Base-by-base conservation (phyloP, 2,797 vertebrate genomes). In the Rhynchotus rufescens region DNA sequence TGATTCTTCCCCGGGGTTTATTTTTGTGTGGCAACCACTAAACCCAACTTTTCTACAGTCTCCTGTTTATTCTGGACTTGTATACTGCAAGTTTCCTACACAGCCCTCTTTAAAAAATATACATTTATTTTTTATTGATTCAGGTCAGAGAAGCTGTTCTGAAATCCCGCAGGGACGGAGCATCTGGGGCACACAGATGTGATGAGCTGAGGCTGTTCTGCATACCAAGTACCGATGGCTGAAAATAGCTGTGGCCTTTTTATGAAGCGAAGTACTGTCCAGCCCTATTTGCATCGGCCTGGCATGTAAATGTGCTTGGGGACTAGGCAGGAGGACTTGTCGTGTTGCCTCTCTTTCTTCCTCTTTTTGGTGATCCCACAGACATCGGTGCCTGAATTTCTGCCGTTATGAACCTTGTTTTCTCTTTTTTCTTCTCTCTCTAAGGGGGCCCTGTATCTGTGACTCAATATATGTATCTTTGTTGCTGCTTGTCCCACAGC, bases 231-330 rank as follows among this genome's bases (percentile, higher is more conserved):
- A 49, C 76, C 84, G 42, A 81, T 94, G 72, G 49, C 56, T 91
- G 88, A 89, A 81, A 94, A 80, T n/a, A 92, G 45, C 38, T 64
- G 65, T 93, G 81, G 68, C 76, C 73, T 86, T 88, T 88, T 80
- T 61, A 88, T 69, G 88, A 88, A 79, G 51, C 25, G 47, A 56
- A 84, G 52, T 66, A 69, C 60, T 86, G 88, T 81, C 80, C 83
- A 69, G 38, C 38, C n/a, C 52, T 73, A 38, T 91, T 93, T 89
- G 86, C 64, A 73, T 47, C 69, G 71, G 62, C 42, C 45, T 59
- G 45, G 59, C 0, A 1, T 40, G 66, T 80, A 80, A 71, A 66
- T 60, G 36, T 67, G 49, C 36, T 54, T 49, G 66, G 14, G 17
- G 19, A 75, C 32, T 34, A 62, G 59, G 62, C 57, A 74, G 66